These are phyloP conservation scores for Tauraco hartlaubi DNA, from an alignment of 2,797 vertebrate species.

Conservation along the genomic window DNA sequence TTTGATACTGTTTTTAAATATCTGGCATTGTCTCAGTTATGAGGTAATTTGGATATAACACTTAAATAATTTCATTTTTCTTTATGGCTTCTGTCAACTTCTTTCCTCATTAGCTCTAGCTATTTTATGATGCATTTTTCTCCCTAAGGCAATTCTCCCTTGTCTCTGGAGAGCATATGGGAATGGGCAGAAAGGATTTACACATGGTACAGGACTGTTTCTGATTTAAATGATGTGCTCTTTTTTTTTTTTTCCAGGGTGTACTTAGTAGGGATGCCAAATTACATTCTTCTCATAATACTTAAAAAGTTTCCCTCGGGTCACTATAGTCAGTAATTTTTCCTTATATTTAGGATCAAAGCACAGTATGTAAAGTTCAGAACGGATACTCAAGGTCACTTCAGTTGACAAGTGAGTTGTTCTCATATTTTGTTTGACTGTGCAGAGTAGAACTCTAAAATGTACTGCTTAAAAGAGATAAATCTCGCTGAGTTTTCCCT, in stretches of 20 bases:
- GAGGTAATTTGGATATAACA: not conserved
- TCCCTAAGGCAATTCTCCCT: not conserved
- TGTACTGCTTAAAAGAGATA: not conserved
- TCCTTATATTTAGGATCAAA: not conserved
- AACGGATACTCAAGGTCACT: not conserved
- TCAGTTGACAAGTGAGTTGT: not conserved
- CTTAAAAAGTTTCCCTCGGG: not conserved
- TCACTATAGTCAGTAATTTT: not conserved
- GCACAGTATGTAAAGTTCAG: not conserved
- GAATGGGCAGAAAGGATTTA: not conserved
- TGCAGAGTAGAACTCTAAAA: not conserved
- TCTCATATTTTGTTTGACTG: not conserved
- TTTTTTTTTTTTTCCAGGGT: not conserved
- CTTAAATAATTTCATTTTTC: conserved; percentile 20
- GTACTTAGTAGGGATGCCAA: not conserved
- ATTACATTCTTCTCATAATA: not conserved
- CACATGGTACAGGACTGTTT: not conserved
- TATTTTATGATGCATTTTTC: not conserved
- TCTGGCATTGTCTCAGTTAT: not conserved
- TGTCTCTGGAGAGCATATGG: not conserved
- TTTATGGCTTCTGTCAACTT: conserved; percentile 7
- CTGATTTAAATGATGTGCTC: not conserved
- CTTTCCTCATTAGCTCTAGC: not conserved
- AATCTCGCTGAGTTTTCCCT: not conserved
- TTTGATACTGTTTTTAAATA: not conserved